Percentiles rank a stretch among this genome's conserved stretches.
Evolutionary conservation across 2,113 vertebrate genomes (phyloP).

Genomic region (Acrocephalus arundinaceus): DNA sequence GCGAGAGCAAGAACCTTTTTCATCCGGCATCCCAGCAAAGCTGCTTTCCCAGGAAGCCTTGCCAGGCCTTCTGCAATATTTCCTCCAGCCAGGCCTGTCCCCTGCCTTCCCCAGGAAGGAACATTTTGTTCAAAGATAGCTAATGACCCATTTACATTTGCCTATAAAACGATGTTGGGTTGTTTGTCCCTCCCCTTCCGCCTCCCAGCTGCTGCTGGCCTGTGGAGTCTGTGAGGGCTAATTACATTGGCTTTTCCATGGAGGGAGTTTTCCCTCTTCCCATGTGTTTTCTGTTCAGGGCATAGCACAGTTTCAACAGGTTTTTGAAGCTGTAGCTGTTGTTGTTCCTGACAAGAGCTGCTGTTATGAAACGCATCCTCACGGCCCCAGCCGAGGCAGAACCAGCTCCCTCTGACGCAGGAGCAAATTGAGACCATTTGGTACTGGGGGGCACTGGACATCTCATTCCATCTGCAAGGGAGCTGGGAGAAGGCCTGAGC

Average conservation of each 20-base stretch:
- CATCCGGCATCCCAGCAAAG: background rate
- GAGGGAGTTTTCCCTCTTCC: background rate
- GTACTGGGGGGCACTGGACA: constrained; percentile 10
- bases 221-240: background rate
- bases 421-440: constrained; percentile 53
- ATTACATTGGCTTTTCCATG: background rate
- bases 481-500: background rate
- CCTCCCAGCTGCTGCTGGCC: background rate
- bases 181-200: background rate
- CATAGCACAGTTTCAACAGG: constrained; percentile 25
- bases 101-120: background rate
- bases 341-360: constrained; percentile 27
- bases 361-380: constrained; percentile 27
- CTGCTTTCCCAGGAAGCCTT: background rate
- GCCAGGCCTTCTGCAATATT: background rate
- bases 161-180: background rate
- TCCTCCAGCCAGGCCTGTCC: background rate
- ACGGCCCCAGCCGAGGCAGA: background rate
- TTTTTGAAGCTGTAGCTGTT: constrained; percentile 23
- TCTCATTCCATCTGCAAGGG: background rate
- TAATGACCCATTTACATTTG: constrained; percentile 16
- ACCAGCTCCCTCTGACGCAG: constrained; percentile 18
- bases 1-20: background rate
- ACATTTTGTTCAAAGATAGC: constrained; percentile 18
- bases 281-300: constrained; percentile 47